These are phyloP conservation scores for Phalacrocorax pelagicus DNA, from an alignment of 2,113 vertebrate species.

Conservation along the genomic window DNA sequence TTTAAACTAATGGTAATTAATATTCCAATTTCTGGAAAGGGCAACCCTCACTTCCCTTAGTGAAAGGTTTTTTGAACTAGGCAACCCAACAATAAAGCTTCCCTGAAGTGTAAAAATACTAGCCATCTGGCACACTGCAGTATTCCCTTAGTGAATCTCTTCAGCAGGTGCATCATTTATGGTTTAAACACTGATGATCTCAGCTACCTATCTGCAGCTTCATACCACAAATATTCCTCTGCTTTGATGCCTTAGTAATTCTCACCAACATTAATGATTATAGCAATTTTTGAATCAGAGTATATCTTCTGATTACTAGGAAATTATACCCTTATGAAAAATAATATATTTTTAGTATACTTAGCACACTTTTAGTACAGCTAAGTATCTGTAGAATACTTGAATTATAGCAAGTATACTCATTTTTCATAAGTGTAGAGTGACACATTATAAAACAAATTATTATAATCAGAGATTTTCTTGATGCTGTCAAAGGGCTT, in stretches of 20 bases:
- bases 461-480: conserved; percentile 68
- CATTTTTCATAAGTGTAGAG: conserved; percentile 54
- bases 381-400: conserved; percentile 63
- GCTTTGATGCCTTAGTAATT: conserved; percentile 14
- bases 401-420: conserved; percentile 68
- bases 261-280: conserved; percentile 52
- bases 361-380: conserved; percentile 51
- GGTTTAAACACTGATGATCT: conserved; percentile 5
- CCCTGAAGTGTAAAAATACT: not conserved
- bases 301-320: conserved; percentile 60
- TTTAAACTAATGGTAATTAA: not conserved
- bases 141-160: not conserved
- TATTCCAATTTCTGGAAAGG: not conserved
- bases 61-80: not conserved
- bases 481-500: conserved; percentile 44
- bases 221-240: not conserved
- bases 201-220: conserved; percentile 1
- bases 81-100: not conserved
- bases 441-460: conserved; percentile 65
- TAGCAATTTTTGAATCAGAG: conserved; percentile 59
- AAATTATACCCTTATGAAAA: conserved; percentile 65
- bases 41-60: not conserved
- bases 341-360: conserved; percentile 66
- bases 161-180: not conserved
- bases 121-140: not conserved